These are phyloP conservation scores for Syngnathus rostellatus DNA, from an alignment of 2,797 vertebrate genomes.

Conservation along the genomic window DNA sequence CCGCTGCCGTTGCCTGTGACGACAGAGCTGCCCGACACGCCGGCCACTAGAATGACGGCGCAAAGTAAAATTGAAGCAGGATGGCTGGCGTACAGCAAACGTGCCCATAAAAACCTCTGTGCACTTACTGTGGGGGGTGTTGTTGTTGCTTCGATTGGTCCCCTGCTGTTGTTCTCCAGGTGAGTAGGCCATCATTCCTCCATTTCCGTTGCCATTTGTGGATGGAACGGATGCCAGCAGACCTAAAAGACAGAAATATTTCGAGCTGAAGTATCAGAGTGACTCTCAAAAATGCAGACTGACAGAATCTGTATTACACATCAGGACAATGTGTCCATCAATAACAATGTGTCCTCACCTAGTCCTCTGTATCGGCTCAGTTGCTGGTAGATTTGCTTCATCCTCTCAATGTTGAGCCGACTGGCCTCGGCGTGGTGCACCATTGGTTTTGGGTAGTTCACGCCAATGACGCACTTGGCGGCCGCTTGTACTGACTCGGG, in stretches of 20 bases:
- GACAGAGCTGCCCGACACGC: conserved; percentile 43
- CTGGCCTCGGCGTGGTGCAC: conserved; percentile 73
- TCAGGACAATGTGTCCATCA: too few species aligned
- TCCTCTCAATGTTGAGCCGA: conserved; percentile 75
- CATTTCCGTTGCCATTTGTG: conserved; percentile 63
- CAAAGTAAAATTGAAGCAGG: not conserved
- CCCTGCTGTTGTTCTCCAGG: conserved; percentile 66
- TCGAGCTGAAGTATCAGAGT: not conserved
- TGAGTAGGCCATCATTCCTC: conserved; percentile 66
- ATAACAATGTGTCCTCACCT: conserved; percentile 38
- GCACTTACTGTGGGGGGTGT: not conserved
- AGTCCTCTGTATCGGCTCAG: conserved; percentile 72
- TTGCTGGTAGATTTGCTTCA: conserved; percentile 78
- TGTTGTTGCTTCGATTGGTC: conserved; percentile 41
- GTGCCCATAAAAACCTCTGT: not conserved
- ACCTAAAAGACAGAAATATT: conserved; percentile 36
- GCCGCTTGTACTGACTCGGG: conserved; percentile 65
- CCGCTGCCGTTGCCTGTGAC: conserved; percentile 50
- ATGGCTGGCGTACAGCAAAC: too few species aligned
- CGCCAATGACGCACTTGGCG: conserved; percentile 66
- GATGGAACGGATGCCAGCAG: conserved; percentile 70
- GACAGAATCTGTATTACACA: not conserved
- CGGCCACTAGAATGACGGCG: conserved; percentile 30
- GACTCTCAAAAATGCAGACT: not conserved
- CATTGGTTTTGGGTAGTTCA: conserved; percentile 74